Percentiles rank a stretch among this genome's conserved stretches.
Conservation (phyloP, 2,888 invertebrate species). For the Drosophila siamana region DNA sequence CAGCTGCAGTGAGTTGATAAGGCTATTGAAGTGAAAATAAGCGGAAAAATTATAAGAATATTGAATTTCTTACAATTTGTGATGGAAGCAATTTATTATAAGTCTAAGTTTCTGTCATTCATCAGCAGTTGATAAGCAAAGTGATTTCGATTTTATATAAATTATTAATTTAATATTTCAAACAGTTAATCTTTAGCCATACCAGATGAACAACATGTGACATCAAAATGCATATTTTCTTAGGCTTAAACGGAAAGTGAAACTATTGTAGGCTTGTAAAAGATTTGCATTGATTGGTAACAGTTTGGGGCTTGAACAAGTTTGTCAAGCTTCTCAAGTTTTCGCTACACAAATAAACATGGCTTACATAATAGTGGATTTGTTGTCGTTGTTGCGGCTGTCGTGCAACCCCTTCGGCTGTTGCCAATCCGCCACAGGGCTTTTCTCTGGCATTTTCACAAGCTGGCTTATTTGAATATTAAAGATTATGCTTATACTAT, state of each 20-base stretch:
- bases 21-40: neutral
- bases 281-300: conserved; percentile 36
- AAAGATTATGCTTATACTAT: conserved; percentile 54
- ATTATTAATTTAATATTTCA: neutral
- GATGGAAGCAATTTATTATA: too few relatives aligned
- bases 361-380: conserved; percentile 16
- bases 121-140: too few relatives aligned
- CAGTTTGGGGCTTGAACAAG: conserved; percentile 42
- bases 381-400: neutral
- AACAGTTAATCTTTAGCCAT: too few relatives aligned
- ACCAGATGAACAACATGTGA: too few relatives aligned
- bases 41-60: neutral
- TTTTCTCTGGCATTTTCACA: conserved; percentile 24
- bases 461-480: conserved; percentile 71
- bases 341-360: conserved; percentile 40
- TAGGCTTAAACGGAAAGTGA: too few relatives aligned
- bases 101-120: too few relatives aligned
- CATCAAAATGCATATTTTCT: too few relatives aligned
- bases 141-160: neutral
- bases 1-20: neutral
- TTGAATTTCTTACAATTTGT: neutral
- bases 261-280: too few relatives aligned
- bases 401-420: conserved; percentile 25
- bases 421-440: conserved; percentile 23
- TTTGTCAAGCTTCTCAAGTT: conserved; percentile 41